Evolutionary conservation across 2,888 invertebrate species (phyloP).

Genomic region (Syrista parreyssii): DNA sequence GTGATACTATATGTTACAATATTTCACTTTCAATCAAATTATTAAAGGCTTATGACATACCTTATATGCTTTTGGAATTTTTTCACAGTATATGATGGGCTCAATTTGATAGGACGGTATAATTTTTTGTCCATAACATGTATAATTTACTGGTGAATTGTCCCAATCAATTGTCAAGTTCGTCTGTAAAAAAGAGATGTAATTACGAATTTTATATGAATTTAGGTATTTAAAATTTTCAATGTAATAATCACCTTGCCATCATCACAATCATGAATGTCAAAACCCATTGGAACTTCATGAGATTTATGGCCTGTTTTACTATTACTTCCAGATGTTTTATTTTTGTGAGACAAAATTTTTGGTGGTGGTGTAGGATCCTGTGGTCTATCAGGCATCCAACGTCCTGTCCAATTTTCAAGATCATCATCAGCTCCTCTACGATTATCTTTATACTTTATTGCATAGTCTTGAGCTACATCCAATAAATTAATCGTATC

Average conservation of each 20-base stretch:
- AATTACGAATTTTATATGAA: conserved; percentile 34
- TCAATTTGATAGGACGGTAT: conserved; percentile 65
- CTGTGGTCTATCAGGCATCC: conserved; percentile 59
- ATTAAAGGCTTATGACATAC: conserved; percentile 60
- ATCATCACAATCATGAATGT: conserved; percentile 73
- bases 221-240: not conserved
- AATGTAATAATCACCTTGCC: conserved; percentile 68
- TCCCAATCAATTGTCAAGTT: conserved; percentile 74
- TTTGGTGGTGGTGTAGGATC: conserved; percentile 49
- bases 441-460: not conserved
- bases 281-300: conserved; percentile 70
- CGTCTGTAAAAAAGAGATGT: conserved; percentile 60
- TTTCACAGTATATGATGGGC: conserved; percentile 69
- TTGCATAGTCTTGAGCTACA: not conserved
- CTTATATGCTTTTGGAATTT: conserved; percentile 70
- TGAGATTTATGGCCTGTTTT: conserved; percentile 36
- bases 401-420: conserved; percentile 62
- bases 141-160: conserved; percentile 69
- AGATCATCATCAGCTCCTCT: conserved; percentile 6
- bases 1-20: conserved; percentile 20
- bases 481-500: not conserved
- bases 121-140: conserved; percentile 71
- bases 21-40: conserved; percentile 17
- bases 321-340: conserved; percentile 29
- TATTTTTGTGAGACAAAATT: conserved; percentile 31